phyloP scores from a whole-genome alignment of 2,888 invertebrate species.

The Scaptomyza parva region DNA sequence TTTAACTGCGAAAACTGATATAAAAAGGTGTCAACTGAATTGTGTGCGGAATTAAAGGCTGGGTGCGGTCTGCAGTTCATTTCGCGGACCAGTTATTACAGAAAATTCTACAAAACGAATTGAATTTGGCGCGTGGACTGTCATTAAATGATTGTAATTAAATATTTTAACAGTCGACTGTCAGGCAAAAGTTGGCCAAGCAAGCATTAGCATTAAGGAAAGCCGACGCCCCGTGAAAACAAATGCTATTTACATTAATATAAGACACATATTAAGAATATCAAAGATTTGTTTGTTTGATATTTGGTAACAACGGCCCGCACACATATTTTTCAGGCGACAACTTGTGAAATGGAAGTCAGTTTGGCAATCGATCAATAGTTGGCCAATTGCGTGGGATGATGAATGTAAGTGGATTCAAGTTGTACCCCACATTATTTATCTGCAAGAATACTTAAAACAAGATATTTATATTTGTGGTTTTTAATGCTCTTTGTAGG shows the following conservation, averaged over 20 bases:
- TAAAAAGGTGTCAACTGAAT: constrained; percentile 70
- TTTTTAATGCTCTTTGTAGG: too few species aligned
- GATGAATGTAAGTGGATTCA: not conserved
- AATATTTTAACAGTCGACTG: constrained; percentile 63
- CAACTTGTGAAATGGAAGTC: constrained; percentile 64
- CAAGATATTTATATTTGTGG: too few species aligned
- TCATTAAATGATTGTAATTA: constrained; percentile 69
- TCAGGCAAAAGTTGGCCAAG: constrained; percentile 47
- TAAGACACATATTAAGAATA: constrained; percentile 31
- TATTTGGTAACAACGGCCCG: constrained; percentile 48
- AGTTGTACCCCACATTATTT: constrained; percentile 37
- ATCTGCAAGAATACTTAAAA: too few species aligned
- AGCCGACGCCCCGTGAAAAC: constrained; percentile 43
- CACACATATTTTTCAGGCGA: constrained; percentile 33
- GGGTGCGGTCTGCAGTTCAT: constrained; percentile 56
- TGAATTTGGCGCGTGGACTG: constrained; percentile 47
- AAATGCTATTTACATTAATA: constrained; percentile 4
- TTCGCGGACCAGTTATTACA: constrained; percentile 54
- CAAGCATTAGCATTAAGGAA: constrained; percentile 29
- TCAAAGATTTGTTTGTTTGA: constrained; percentile 33
- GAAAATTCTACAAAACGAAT: constrained; percentile 25
- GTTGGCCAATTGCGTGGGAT: constrained; percentile 36
- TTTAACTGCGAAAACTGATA: constrained; percentile 27
- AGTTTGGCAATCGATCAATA: constrained; percentile 60
- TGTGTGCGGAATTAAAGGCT: constrained; percentile 33